A percentile compares a stretch with the other conserved stretches of the same genome.
These are phyloP conservation scores for Cotesia congregata DNA, from an alignment of 2,888 invertebrate species.

Conservation along the genomic window DNA sequence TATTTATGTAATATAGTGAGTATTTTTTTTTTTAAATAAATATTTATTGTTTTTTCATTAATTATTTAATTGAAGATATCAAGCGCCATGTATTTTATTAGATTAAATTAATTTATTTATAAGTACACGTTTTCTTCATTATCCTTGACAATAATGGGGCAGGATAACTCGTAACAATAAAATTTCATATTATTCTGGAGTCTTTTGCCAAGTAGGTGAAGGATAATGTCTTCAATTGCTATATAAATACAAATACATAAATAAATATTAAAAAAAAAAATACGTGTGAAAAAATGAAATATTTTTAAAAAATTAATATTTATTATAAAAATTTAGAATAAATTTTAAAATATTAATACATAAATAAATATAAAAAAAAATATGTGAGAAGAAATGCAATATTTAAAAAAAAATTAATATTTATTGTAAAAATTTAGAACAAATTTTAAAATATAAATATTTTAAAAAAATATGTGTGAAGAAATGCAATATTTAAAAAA, in stretches of 20 bases:
- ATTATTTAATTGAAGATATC: not conserved
- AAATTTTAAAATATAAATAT: too few species aligned
- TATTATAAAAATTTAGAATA: too few species aligned
- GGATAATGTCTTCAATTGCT: slow-evolving; percentile 13
- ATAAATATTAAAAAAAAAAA: not conserved
- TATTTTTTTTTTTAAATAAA: not conserved
- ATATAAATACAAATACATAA: not conserved
- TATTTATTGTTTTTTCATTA: not conserved
- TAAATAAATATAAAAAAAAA: not conserved
- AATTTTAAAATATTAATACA: not conserved
- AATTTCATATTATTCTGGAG: slow-evolving; percentile 7
- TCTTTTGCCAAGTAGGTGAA: slow-evolving; percentile 30
- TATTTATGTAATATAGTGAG: not conserved
- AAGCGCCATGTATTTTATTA: not conserved
- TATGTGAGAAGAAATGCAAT: too few species aligned
- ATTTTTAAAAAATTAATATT: too few species aligned
- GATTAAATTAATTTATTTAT: slow-evolving; percentile 18
- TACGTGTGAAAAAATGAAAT: not conserved
- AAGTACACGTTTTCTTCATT: slow-evolving; percentile 28
- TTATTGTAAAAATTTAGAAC: too few species aligned
- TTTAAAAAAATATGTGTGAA: too few species aligned
- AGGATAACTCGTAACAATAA: not conserved
- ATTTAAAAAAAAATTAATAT: too few species aligned
- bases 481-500: too few species aligned
- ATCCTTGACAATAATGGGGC: slow-evolving; percentile 29